Evolutionary conservation across 1,140 invertebrate genomes (phyloP), one percentile per base, ranked within the genome.

Genomic region (Pogonus chalceus): DNA sequence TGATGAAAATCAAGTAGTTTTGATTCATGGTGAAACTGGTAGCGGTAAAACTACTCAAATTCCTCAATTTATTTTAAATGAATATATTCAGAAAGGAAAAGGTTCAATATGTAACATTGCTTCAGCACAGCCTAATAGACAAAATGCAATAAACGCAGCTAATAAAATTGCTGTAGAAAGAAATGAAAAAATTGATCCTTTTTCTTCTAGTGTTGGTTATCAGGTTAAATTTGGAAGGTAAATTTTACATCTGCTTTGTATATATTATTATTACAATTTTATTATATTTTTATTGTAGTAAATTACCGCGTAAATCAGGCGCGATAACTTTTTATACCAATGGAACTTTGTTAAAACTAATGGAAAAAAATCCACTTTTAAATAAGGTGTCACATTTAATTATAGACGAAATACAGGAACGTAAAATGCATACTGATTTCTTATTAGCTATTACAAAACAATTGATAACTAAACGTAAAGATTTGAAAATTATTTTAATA

Each of bases 1-100:
- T 43, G 65, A 70, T 10, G 71, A 70, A 48, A 62, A 79, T 57
- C 72, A 73, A 31, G 86, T 82, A 2, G 61, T 88, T 1, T 82
- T 96, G 35, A 72, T 96, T 12, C 84, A 95, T 61, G 90, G 90
- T 3, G 91, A 94, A 71, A 93, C 91, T 1, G 91, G 90, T 2
- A 84, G 87, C 69, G 91, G 89, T 1, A 96, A 94, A 73, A 93
- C 89, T 1, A 95, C 91, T 1, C 90, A 95, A 69, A 87, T 95
- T 51, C 90, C 91, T 1, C 90, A 92, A 68, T 80, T 83, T 58
- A 72, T 90, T 7, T 72, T 31, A 14, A 14, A 31, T 31, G 14
- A 31, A 7, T 4, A 4, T 14, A 31, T 31, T 31, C 4, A 31
- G 14, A 7, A 4, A 4, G 14, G 14, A 7, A 14, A 31, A 31